A percentile compares a stretch with the other conserved stretches of the same genome.
phyloP scores from a whole-genome alignment of 2,797 vertebrate species.

The Lacerta viridis region DNA sequence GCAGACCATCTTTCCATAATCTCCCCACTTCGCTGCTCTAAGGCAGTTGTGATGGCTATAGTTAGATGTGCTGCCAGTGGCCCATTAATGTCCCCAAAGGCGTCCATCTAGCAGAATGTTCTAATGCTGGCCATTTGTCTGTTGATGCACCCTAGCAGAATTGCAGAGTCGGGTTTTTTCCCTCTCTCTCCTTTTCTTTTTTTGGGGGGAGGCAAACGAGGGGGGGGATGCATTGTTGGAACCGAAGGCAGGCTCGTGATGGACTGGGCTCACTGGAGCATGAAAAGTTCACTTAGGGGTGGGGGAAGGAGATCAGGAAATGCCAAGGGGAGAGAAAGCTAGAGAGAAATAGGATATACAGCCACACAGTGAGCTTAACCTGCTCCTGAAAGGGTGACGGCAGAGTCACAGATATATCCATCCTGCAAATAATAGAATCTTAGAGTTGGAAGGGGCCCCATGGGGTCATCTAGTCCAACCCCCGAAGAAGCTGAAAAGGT shows the following conservation, averaged over 20 bases:
- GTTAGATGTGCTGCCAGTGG: slow-evolving; percentile 20
- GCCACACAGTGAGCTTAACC: not conserved
- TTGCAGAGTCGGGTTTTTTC: not conserved
- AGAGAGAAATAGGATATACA: slow-evolving; percentile 54
- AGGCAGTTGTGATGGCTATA: slow-evolving; percentile 37
- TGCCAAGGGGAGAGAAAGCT: not conserved
- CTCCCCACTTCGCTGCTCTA: slow-evolving; percentile 21
- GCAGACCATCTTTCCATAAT: slow-evolving; percentile 43
- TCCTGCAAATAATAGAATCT: no score
- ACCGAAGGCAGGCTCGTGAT: not conserved
- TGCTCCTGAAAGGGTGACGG: not conserved
- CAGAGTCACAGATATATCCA: not conserved
- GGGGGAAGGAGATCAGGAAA: slow-evolving; percentile 34
- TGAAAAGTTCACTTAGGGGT: slow-evolving; percentile 56
- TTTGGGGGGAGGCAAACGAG: accelerated
- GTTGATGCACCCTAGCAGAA: not conserved
- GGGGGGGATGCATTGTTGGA: not conserved
- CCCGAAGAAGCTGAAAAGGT: no score
- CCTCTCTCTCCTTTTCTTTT: no score
- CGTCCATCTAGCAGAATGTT: not conserved
- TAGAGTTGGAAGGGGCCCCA: not conserved
- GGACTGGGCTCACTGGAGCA: slow-evolving; percentile 32
- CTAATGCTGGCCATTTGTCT: not conserved
- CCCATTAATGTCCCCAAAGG: slow-evolving; percentile 53
- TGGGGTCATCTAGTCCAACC: no score